Conservation (phyloP, 2,113 vertebrate species). For the Poecilia latipinna region DNA sequence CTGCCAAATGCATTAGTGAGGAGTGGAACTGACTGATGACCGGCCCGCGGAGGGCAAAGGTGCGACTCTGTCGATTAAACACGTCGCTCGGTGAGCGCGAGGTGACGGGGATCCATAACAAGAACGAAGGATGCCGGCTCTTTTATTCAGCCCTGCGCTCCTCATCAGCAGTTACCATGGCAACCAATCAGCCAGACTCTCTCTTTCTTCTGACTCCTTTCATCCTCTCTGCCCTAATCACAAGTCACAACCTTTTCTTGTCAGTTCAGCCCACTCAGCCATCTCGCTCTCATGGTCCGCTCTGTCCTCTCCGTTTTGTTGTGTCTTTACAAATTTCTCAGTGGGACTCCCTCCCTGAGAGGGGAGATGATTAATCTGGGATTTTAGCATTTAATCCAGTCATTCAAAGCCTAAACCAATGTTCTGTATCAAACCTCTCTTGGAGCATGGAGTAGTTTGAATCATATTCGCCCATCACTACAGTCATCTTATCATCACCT, state of each 20-base stretch:
- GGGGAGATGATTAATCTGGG: not conserved
- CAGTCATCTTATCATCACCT: not conserved
- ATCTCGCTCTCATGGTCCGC: constrained; percentile 45
- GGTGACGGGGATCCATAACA: constrained; percentile 41
- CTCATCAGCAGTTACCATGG: constrained; percentile 78
- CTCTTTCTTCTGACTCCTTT: constrained; percentile 57
- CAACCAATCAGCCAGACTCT: constrained; percentile 73
- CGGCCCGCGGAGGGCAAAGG: not conserved
- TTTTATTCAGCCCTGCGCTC: constrained; percentile 56
- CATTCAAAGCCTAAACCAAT: not conserved
- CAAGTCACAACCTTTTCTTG: constrained; percentile 59
- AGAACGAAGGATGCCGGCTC: constrained; percentile 43
- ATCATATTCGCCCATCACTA: not conserved
- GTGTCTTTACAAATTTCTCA: constrained; percentile 29
- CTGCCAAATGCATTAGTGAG: not conserved
- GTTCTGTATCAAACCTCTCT: not conserved
- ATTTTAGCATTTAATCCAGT: not conserved
- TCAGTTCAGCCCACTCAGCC: constrained; percentile 48
- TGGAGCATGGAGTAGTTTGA: not conserved
- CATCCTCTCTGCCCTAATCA: constrained; percentile 56
- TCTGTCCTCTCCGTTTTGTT: constrained; percentile 53
- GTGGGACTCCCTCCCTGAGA: not conserved
- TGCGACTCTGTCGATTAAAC: not conserved
- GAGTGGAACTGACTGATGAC: not conserved
- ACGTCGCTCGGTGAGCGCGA: constrained; percentile 8